Conservation (phyloP, 2,888 invertebrate genomes). For the Apotomis betuletana region DNA sequence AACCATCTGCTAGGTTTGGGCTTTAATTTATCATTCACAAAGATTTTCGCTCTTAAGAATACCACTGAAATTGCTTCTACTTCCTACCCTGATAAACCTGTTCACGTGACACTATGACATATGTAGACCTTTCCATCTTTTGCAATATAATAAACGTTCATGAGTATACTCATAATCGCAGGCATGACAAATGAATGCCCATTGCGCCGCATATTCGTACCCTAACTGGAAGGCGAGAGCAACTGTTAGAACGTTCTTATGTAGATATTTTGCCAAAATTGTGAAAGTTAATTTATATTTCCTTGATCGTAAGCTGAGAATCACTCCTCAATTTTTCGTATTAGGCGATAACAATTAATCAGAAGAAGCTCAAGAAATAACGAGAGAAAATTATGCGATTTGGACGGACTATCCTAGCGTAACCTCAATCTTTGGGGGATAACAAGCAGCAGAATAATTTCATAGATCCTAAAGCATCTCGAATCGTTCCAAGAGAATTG, state of each 20-base stretch:
- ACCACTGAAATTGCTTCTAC: not conserved
- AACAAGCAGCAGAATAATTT: slow-evolving; percentile 20
- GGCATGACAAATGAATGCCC: slow-evolving; percentile 19
- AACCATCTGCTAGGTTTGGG: too few relatives aligned
- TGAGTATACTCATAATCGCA: slow-evolving; percentile 15
- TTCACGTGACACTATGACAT: not conserved
- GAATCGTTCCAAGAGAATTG: slow-evolving; percentile 19
- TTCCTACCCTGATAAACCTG: not conserved
- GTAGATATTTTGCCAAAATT: not conserved
- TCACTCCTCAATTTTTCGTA: not conserved
- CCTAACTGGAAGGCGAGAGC: not conserved
- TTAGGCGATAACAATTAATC: not conserved
- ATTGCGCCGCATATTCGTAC: slow-evolving; percentile 13
- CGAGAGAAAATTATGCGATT: not conserved
- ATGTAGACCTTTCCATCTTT: slow-evolving; percentile 8
- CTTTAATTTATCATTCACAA: too few relatives aligned
- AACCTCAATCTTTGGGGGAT: slow-evolving; percentile 15
- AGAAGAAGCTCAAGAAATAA: slow-evolving; percentile 7
- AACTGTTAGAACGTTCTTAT: not conserved
- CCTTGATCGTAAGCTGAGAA: not conserved
- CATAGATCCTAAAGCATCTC: slow-evolving; percentile 11
- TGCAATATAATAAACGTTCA: slow-evolving; percentile 19
- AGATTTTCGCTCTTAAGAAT: not conserved
- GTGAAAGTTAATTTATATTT: not conserved
- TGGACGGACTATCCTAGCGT: not conserved